Evolutionary conservation across 2,113 vertebrate genomes (phyloP).

Genomic region (Cynopterus brachyotis): DNA sequence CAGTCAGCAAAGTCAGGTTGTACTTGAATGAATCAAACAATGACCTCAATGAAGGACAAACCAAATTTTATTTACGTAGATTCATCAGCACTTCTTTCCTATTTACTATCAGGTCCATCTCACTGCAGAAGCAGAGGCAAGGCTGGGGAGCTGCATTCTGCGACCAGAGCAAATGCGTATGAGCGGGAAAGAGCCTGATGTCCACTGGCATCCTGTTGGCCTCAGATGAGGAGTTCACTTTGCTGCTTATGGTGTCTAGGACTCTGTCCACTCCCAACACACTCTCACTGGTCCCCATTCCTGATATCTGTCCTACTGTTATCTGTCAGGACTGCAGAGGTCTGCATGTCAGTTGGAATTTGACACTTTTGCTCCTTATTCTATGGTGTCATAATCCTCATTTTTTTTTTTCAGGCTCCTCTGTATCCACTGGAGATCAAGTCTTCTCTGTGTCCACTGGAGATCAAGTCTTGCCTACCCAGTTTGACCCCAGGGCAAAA

Average conservation of each 20-base stretch:
- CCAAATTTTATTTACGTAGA: not conserved
- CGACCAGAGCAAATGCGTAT: accelerated
- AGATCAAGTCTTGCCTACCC: not conserved
- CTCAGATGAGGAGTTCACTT: not conserved
- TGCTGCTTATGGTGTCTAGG: accelerated
- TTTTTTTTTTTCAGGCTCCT: not conserved
- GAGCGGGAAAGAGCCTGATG: no score
- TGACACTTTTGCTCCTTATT: not conserved
- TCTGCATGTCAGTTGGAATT: not conserved
- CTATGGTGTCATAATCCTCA: not conserved
- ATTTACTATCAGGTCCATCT: not conserved
- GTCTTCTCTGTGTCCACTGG: not conserved
- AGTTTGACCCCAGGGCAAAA: not conserved
- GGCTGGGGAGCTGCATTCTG: not conserved
- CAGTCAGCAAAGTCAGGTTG: not conserved
- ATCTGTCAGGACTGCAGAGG: not conserved
- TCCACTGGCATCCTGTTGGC: accelerated
- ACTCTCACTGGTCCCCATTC: not conserved
- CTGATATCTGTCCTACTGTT: not conserved
- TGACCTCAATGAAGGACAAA: not conserved
- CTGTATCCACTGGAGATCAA: not conserved
- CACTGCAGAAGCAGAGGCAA: not conserved
- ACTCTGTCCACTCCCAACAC: not conserved
- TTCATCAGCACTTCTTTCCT: not conserved
- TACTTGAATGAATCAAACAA: not conserved